Base-by-base conservation (phyloP, 2,888 invertebrate genomes). In the Digitonthophagus gazella region DNA sequence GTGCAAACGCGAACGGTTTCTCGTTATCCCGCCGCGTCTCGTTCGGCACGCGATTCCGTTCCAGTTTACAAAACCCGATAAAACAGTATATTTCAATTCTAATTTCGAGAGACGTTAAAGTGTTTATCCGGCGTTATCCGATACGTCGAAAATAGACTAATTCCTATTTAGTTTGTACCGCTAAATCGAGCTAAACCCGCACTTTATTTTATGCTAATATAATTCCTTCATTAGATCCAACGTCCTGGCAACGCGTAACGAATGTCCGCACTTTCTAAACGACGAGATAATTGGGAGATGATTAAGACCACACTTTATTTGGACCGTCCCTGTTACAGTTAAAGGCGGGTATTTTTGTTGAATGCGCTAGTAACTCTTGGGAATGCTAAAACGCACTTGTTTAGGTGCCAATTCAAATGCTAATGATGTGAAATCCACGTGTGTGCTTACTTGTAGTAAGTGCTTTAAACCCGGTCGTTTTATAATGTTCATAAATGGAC, bases 1-100 rank as follows among this genome's bases (percentile, higher is more conserved):
- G 66, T 69, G 61, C 22, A 66, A 68, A 56, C 66, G 58, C 58
- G 15, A 58, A 64, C 67, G 67, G 58, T 67, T 69, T 69, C 70
- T 71, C 67, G 69, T 67, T 72, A 70, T 70, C 67, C 71, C 58
- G 67, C 67, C 15, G 67, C 65, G 20, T 64, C 63, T 67, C 64
- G 67, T 71, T 71, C 58, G 28, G 20, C 67, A 61, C 61, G 67
- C 67, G 28, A 67, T 58, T 67, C 28, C 58, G 67, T 67, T 67
- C 58, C 22, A 19, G 16, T 57, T 57, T 16, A 58, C 22, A 16
- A 44, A 2, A 44, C 28, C 3, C 28, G 28, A 44, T 44, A 44
- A 44, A 44, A 44, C 28, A 8, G 11, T 44, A 8, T 11, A 8
- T 44, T 44, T 11, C 8, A 44, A 44, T 44, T 44, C 11, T 44